Base-by-base conservation (phyloP, 2,113 vertebrate genomes). In the Oryzias melastigma region DNA sequence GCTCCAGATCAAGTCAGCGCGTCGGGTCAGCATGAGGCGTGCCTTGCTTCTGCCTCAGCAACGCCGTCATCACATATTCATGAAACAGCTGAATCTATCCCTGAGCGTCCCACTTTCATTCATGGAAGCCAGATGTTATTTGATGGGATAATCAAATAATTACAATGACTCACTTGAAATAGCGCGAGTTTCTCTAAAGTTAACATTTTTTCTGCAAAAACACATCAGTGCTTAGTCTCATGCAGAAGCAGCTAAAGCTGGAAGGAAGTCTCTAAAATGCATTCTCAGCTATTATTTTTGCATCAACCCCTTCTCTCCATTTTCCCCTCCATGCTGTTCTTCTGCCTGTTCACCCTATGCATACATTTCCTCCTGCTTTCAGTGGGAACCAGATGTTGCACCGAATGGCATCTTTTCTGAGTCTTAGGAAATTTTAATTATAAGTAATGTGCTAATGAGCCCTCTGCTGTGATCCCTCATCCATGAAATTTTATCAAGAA, bases 221-320 rank as follows among this genome's bases (percentile, higher is more conserved):
- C 47, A 25, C 55, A 5, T 65, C 42, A 27, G 17, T 67, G n/a
- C 41, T 8, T 40, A 40, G 59, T 73, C 15, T 52, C 41, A 76
- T 62, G 74, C 13, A 52, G 25, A 57, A 60, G 47, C 49, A 49
- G 14, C 52, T 45, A 18, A 46, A n/a, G 44, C 15, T 18, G 46
- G 68, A 42, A 68, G 80, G 71, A 48, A 57, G 27, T 61, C 67
- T 75, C 56, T 68, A 52, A 78, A 77, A 80, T 73, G 73, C 52
- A 18, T 68, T 75, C 78, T 58, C 67, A 73, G 69, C 65, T 67
- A 47, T 58, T 27, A 60, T 52, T 58, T 65, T 48, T 53, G 42
- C 1, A 35, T 35, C 35, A 35, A 12, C 18, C 22, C 48, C 58
- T 73, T 68, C 48, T 46, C 20, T 81, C 19, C 24, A 5, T 18